phyloP scores from a whole-genome alignment of 2,797 vertebrate genomes.

The Tenualosa thibaudeaui region DNA sequence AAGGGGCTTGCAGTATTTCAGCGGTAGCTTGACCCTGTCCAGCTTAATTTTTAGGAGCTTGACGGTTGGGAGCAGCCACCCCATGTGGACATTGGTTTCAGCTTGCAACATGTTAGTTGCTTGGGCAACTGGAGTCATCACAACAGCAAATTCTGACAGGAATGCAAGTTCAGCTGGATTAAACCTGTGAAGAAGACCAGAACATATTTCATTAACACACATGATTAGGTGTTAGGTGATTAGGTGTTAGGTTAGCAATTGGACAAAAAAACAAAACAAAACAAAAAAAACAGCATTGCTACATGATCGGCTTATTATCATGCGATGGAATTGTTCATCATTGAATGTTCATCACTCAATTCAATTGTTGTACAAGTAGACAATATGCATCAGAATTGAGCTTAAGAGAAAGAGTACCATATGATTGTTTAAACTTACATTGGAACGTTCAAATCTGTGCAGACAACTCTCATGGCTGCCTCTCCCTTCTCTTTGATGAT shows the following conservation, averaged over 20 bases:
- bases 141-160: slow-evolving; percentile 30
- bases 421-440: slow-evolving; percentile 31
- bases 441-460: slow-evolving; percentile 35
- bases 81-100: slow-evolving; percentile 40
- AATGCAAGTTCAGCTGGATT: slow-evolving; percentile 43
- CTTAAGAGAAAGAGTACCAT: neutral
- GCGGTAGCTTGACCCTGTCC: slow-evolving; percentile 28
- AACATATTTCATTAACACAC: neutral
- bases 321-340: neutral
- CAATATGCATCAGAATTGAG: neutral
- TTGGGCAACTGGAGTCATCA: slow-evolving; percentile 40
- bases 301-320: neutral
- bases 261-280: neutral
- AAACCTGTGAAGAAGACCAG: slow-evolving; percentile 40
- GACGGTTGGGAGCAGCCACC: slow-evolving; percentile 33
- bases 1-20: slow-evolving; percentile 37
- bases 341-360: no score
- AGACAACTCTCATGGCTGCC: slow-evolving; percentile 30
- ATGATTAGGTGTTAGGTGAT: no score
- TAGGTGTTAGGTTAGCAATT: no score
- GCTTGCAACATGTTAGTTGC: slow-evolving; percentile 46
- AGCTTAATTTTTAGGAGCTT: slow-evolving; percentile 32
- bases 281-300: slow-evolving; percentile 28
- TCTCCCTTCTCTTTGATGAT: slow-evolving; percentile 42
- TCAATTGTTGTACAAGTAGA: neutral